phyloP scores from a whole-genome alignment of 2,113 vertebrate species.

The Melanotaenia duboulayi region DNA sequence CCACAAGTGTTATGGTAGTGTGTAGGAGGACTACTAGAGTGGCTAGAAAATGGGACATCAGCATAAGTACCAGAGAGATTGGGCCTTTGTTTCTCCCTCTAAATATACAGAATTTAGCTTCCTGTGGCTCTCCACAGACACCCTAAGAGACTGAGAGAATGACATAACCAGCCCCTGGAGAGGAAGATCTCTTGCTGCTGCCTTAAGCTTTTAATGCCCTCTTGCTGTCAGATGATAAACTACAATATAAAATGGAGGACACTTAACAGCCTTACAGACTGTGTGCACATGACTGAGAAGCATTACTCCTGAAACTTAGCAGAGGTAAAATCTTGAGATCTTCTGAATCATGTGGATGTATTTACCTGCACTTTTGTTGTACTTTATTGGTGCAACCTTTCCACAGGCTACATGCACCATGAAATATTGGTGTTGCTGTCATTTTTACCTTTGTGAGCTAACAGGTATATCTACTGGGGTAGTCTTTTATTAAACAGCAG shows the following conservation, averaged over 20 bases:
- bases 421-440: not conserved
- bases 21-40: conserved; percentile 49
- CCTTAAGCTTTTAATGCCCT: conserved; percentile 77
- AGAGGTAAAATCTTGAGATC: not conserved
- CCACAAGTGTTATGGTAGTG: conserved; percentile 20
- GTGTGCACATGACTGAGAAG: not conserved
- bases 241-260: conserved; percentile 52
- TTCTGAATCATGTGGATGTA: not conserved
- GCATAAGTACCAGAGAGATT: conserved; percentile 58
- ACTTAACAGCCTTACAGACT: not conserved
- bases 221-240: conserved; percentile 70
- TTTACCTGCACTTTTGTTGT: not conserved
- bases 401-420: not conserved
- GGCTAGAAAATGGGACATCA: conserved; percentile 60
- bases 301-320: not conserved
- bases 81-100: conserved; percentile 66
- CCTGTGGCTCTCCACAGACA: conserved; percentile 45
- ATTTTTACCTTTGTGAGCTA: not conserved
- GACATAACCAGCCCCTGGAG: conserved; percentile 71
- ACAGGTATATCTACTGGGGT: not conserved
- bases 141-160: conserved; percentile 28
- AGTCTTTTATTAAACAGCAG: not conserved
- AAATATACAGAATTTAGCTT: conserved; percentile 66
- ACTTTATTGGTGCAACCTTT: not conserved
- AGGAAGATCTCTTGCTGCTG: conserved; percentile 23